A percentile compares a stretch with the other conserved stretches of the same genome.
Conservation (phyloP, 23 tunicate species). For the Halocynthia aurantium region DNA sequence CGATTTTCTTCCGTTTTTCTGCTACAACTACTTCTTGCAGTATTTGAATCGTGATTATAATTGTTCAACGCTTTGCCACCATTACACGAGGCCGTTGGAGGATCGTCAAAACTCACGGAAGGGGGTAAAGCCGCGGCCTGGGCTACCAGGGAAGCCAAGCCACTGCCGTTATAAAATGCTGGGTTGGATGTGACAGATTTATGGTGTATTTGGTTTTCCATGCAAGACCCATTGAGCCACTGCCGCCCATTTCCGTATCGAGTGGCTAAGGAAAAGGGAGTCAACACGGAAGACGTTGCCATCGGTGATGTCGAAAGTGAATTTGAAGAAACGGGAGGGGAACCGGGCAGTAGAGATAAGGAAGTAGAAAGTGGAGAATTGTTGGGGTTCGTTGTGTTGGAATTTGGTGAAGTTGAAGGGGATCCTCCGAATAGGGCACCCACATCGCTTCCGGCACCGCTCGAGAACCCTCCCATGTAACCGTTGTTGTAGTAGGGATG, state of each 20-base stretch:
- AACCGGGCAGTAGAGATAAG: slow-evolving; percentile 13
- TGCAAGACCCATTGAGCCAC: slow-evolving; percentile 35
- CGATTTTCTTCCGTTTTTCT: no score
- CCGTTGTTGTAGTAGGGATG: slow-evolving; percentile 38
- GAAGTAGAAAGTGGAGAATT: slow-evolving; percentile 32
- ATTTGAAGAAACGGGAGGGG: slow-evolving; percentile 26
- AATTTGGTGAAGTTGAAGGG: slow-evolving; percentile 58
- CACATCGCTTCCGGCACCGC: slow-evolving; percentile 37
- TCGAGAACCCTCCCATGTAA: slow-evolving; percentile 20
- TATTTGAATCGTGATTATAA: neutral
- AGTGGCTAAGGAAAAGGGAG: slow-evolving; percentile 43
- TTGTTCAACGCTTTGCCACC: slow-evolving; percentile 8
- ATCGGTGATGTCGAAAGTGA: slow-evolving; percentile 22
- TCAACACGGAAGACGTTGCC: slow-evolving; percentile 24
- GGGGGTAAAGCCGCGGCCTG: slow-evolving; percentile 47
- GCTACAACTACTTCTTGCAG: no score
- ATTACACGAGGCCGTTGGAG: neutral
- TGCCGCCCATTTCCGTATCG: slow-evolving; percentile 55
- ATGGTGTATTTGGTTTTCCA: slow-evolving; percentile 19
- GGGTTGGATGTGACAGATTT: slow-evolving; percentile 15
- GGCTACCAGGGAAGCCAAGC: slow-evolving; percentile 82
- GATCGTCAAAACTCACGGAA: neutral
- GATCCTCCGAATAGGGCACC: slow-evolving; percentile 48
- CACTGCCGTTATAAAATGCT: slow-evolving; percentile 75
- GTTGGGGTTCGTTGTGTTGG: slow-evolving; percentile 50